Evolutionary conservation across 2,888 invertebrate genomes (phyloP).

Genomic region (Caenorhabditis panamensis): DNA sequence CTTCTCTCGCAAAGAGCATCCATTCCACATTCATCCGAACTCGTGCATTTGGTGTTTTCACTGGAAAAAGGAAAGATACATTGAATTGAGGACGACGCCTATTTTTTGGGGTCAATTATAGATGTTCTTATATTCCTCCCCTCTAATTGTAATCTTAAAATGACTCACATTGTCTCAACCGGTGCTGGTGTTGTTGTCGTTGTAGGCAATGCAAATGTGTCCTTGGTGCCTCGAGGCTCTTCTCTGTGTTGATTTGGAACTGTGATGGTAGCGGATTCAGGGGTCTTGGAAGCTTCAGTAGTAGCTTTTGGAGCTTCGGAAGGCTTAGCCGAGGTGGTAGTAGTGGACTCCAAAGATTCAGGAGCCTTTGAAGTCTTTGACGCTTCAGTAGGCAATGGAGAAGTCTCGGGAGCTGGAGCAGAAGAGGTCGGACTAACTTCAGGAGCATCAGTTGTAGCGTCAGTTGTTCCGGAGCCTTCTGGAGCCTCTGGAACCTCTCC

Average conservation of each 20-base stretch:
- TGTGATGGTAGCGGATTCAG: slow-evolving; percentile 31
- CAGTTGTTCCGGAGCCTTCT: background rate
- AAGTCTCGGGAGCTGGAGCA: background rate
- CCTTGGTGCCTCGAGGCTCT: slow-evolving; percentile 61
- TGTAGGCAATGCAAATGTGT: slow-evolving; percentile 67
- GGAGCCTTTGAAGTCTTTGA: background rate
- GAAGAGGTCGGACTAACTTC: background rate
- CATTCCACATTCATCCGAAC: slow-evolving; percentile 76
- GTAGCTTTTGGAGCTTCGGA: slow-evolving; percentile 25
- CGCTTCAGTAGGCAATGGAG: background rate
- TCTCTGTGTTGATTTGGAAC: slow-evolving; percentile 46
- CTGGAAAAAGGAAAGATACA: too few species aligned
- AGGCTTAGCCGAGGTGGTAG: slow-evolving; percentile 2
- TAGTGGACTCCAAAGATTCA: too few species aligned
- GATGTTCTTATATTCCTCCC: background rate
- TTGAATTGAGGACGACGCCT: too few species aligned
- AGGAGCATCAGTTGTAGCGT: too few species aligned
- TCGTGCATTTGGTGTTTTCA: slow-evolving; percentile 70
- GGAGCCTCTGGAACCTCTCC: slow-evolving; percentile 4
- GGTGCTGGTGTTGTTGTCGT: slow-evolving; percentile 41
- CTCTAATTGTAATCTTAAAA: too few species aligned
- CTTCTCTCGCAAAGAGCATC: slow-evolving; percentile 78
- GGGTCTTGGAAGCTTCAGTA: slow-evolving; percentile 1
- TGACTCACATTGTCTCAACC: slow-evolving; percentile 26
- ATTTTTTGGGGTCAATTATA: too few species aligned